Conservation (phyloP, 2,888 invertebrate species). For the Plebejus melissa region DNA sequence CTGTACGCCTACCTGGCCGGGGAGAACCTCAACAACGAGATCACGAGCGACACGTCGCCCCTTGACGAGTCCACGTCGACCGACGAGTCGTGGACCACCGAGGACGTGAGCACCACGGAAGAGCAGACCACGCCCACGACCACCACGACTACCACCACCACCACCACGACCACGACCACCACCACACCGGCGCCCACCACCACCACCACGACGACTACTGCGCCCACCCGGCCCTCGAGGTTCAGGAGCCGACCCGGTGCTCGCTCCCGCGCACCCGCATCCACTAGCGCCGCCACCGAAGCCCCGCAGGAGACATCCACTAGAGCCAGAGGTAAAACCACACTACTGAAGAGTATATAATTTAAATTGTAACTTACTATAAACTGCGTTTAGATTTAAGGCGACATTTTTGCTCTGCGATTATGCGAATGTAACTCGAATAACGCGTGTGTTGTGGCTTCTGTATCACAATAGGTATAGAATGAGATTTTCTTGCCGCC, state of each 20-base stretch:
- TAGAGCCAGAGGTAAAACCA: slow-evolving; percentile 68
- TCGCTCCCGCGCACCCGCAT: slow-evolving; percentile 60
- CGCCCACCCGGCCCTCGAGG: slow-evolving; percentile 65
- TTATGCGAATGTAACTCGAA: slow-evolving; percentile 41
- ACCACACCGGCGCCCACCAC: slow-evolving; percentile 76
- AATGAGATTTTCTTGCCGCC: slow-evolving; percentile 41
- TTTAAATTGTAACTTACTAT: background rate
- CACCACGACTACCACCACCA: slow-evolving; percentile 69
- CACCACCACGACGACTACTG: slow-evolving; percentile 65
- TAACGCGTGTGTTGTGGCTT: slow-evolving; percentile 50
- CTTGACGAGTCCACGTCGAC: slow-evolving; percentile 63
- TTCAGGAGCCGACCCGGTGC: slow-evolving; percentile 68
- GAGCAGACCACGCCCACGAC: slow-evolving; percentile 75
- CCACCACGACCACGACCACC: slow-evolving; percentile 79
- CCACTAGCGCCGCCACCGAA: slow-evolving; percentile 67
- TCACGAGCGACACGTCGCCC: slow-evolving; percentile 56
- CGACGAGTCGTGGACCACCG: slow-evolving; percentile 64
- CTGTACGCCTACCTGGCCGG: slow-evolving; percentile 88
- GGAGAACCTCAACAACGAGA: slow-evolving; percentile 81
- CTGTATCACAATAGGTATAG: slow-evolving; percentile 40
- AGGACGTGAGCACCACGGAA: slow-evolving; percentile 66
- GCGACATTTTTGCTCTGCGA: slow-evolving; percentile 29
- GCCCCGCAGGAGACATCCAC: slow-evolving; percentile 67
- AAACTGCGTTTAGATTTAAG: slow-evolving; percentile 9
- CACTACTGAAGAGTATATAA: background rate